Conservation (phyloP, 2,797 vertebrate species). For the Danio choprae region DNA sequence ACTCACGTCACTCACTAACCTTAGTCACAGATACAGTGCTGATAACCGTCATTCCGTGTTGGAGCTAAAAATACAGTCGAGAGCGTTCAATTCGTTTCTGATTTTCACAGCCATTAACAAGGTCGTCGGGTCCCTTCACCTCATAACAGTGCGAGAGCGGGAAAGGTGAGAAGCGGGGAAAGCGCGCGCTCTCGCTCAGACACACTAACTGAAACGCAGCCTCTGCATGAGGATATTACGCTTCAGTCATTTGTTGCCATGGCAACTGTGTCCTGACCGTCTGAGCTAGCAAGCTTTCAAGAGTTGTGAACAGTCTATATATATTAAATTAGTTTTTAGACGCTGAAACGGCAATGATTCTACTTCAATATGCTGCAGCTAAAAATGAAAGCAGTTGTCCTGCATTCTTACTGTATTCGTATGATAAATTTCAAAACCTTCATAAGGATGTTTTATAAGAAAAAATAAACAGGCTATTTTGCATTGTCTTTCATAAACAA, state of each 20-base stretch:
- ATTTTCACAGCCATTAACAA: conserved; percentile 18
- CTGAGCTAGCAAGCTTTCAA: conserved; percentile 66
- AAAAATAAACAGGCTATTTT: too few species aligned
- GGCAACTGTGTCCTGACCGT: conserved; percentile 73
- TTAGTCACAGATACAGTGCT: neutral
- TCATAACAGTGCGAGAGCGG: neutral
- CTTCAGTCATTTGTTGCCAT: conserved; percentile 75
- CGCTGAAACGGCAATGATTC: neutral
- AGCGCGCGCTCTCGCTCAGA: neutral
- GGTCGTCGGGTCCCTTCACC: conserved; percentile 1
- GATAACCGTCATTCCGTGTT: neutral
- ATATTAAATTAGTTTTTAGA: conserved; percentile 31
- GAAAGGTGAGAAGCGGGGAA: conserved; percentile 14
- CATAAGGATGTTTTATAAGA: too few species aligned
- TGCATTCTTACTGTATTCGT: neutral
- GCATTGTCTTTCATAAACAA: too few species aligned
- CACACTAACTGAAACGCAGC: neutral
- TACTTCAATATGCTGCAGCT: neutral
- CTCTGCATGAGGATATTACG: neutral
- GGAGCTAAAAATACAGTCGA: neutral
- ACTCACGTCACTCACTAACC: neutral
- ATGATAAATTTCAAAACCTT: too few species aligned
- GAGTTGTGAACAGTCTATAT: conserved; percentile 60
- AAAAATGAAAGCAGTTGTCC: neutral
- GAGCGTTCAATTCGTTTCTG: neutral